These are phyloP conservation scores for Maniola jurtina DNA, from an alignment of 1,140 invertebrate species.

Conservation along the genomic window DNA sequence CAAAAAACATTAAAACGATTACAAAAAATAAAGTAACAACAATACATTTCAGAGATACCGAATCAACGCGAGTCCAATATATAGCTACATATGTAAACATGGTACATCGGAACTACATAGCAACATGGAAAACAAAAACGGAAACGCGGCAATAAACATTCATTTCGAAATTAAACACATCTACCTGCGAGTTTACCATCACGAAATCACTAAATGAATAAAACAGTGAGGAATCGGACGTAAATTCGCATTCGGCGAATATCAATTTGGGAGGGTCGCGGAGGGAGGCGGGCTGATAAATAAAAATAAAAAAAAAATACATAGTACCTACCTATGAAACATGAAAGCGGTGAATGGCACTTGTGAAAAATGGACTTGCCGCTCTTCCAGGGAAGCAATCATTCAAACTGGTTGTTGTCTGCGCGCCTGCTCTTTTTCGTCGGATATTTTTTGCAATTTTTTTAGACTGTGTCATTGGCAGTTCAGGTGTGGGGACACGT, in stretches of 20 bases:
- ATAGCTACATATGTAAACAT: slow-evolving; percentile 24
- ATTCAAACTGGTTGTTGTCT: slow-evolving; percentile 77
- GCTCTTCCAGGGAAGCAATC: slow-evolving; percentile 78
- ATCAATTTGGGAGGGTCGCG: slow-evolving; percentile 69
- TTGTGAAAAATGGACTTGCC: slow-evolving; percentile 78
- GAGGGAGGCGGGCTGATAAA: slow-evolving; percentile 65
- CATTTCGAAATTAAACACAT: slow-evolving; percentile 77
- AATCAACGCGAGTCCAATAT: slow-evolving; percentile 17
- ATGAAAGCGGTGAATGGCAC: slow-evolving; percentile 77
- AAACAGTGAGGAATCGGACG: slow-evolving; percentile 74
- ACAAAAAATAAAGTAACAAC: slow-evolving; percentile 4
- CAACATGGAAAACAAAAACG: slow-evolving; percentile 63
- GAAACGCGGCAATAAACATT: slow-evolving; percentile 74
- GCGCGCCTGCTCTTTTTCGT: slow-evolving; percentile 73
- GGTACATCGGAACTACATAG: slow-evolving; percentile 11
- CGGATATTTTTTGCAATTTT: slow-evolving; percentile 71
- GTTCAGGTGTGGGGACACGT: slow-evolving; percentile 75
- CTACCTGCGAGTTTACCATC: slow-evolving; percentile 74
- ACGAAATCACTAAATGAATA: slow-evolving; percentile 76
- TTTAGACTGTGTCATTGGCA: slow-evolving; percentile 72
- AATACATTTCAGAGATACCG: slow-evolving; percentile 8
- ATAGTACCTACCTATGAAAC: slow-evolving; percentile 64
- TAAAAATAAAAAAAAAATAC: slow-evolving; percentile 72
- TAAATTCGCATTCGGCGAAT: slow-evolving; percentile 74
- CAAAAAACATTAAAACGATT: not conserved